A percentile compares a stretch with the other conserved stretches of the same genome.
Evolutionary conservation across 2,113 vertebrate genomes (phyloP).

Genomic region (Dasyornis broadbenti): DNA sequence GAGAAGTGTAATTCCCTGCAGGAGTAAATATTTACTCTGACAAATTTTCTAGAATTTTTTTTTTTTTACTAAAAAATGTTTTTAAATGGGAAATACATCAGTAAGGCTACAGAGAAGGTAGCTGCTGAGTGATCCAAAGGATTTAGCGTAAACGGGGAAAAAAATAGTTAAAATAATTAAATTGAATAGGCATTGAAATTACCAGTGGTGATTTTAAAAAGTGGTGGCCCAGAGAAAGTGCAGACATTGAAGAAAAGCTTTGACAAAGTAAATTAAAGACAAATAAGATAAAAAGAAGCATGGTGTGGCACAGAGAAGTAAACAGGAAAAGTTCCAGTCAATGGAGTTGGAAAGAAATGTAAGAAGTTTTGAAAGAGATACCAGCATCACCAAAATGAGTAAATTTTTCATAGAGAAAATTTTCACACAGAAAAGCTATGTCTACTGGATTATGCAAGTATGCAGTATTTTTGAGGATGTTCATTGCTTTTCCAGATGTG

Average conservation of each 20-base stretch:
- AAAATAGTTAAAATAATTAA: not conserved
- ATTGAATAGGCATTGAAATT: not conserved
- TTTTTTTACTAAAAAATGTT: not conserved
- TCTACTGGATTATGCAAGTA: not conserved
- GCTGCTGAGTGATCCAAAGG: not conserved
- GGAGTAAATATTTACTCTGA: not conserved
- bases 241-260: not conserved
- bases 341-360: not conserved
- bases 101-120: not conserved
- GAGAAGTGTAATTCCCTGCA: not conserved
- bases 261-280: not conserved
- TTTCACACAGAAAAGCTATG: not conserved
- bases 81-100: not conserved
- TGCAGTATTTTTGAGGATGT: not conserved
- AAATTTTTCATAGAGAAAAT: not conserved
- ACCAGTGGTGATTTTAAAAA: not conserved
- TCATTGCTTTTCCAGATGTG: slow-evolving; percentile 40
- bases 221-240: not conserved
- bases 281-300: not conserved
- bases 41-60: not conserved
- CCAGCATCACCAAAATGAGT: not conserved
- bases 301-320: not conserved
- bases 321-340: not conserved
- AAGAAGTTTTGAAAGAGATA: not conserved
- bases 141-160: not conserved